Percentiles rank a stretch among this genome's conserved stretches.
These are phyloP conservation scores for Anolis apletophallus DNA, from an alignment of 2,797 vertebrate species.

Conservation along the genomic window DNA sequence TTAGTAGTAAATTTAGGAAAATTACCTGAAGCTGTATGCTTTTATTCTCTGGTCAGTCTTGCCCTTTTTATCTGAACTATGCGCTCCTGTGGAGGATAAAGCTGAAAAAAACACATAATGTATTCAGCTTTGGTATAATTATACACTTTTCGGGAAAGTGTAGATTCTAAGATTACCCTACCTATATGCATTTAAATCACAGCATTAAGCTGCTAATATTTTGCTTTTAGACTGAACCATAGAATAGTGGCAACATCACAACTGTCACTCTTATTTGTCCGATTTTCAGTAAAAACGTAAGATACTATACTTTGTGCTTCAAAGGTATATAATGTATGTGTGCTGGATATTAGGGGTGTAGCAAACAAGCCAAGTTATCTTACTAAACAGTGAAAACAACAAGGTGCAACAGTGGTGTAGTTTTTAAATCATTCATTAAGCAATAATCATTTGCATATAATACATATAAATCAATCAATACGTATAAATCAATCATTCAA, in stretches of 20 bases:
- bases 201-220: slow-evolving; percentile 44
- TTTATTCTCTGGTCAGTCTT: slow-evolving; percentile 50
- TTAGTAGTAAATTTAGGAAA: slow-evolving; percentile 49
- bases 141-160: background rate
- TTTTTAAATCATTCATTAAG: no score
- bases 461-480: no score
- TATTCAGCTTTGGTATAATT: slow-evolving; percentile 33
- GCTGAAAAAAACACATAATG: background rate
- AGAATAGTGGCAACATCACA: slow-evolving; percentile 7
- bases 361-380: no score
- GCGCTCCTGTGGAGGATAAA: slow-evolving; percentile 20
- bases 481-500: no score
- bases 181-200: slow-evolving; percentile 39
- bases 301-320: slow-evolving; percentile 29
- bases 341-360: no score
- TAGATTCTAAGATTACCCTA: slow-evolving; percentile 40
- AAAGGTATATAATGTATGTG: no score
- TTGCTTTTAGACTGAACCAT: slow-evolving; percentile 13
- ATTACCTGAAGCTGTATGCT: slow-evolving; percentile 48
- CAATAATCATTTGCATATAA: no score
- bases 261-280: slow-evolving; percentile 1
- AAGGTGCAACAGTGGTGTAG: no score
- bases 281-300: slow-evolving; percentile 18
- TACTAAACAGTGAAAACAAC: no score
- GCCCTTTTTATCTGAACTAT: slow-evolving; percentile 47